These are phyloP conservation scores for Leptinotarsa defecta DNA, from an alignment of 1,140 invertebrate genomes.

Conservation along the genomic window DNA sequence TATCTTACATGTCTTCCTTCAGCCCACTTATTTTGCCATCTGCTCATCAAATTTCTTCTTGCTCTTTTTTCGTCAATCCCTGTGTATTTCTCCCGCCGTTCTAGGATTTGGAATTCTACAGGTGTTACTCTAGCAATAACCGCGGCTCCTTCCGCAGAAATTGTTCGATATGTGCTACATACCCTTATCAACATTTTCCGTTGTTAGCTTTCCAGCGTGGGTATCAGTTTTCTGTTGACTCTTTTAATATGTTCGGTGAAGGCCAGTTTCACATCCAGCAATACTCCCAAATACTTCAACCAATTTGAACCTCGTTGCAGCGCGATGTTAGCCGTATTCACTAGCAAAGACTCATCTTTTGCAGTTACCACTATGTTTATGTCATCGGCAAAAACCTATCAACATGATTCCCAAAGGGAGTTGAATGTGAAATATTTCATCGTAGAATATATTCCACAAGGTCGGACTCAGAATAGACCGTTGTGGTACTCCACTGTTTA, in stretches of 20 bases:
- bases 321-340: constrained; percentile 28
- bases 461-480: constrained; percentile 55
- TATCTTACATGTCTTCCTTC: not conserved
- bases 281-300: constrained; percentile 35
- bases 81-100: not conserved
- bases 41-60: not conserved
- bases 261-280: no score
- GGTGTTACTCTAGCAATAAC: not conserved
- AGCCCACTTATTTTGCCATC: not conserved
- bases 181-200: not conserved
- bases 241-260: constrained; percentile 35
- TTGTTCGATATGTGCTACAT: not conserved
- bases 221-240: not conserved
- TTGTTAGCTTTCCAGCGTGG: not conserved
- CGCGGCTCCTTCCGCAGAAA: not conserved
- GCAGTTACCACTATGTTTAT: constrained; percentile 22
- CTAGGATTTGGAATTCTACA: not conserved
- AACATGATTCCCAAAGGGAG: constrained; percentile 30
- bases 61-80: not conserved
- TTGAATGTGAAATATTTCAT: constrained; percentile 48
- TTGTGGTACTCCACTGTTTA: constrained; percentile 55
- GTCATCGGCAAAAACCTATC: constrained; percentile 28
- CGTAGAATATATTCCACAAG: constrained; percentile 56
- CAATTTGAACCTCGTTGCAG: constrained; percentile 20
- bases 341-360: constrained; percentile 23